A percentile compares a stretch with the other conserved stretches of the same genome.
Evolutionary conservation across 1,140 invertebrate genomes (phyloP).

Genomic region (Temnothorax longispinosus): DNA sequence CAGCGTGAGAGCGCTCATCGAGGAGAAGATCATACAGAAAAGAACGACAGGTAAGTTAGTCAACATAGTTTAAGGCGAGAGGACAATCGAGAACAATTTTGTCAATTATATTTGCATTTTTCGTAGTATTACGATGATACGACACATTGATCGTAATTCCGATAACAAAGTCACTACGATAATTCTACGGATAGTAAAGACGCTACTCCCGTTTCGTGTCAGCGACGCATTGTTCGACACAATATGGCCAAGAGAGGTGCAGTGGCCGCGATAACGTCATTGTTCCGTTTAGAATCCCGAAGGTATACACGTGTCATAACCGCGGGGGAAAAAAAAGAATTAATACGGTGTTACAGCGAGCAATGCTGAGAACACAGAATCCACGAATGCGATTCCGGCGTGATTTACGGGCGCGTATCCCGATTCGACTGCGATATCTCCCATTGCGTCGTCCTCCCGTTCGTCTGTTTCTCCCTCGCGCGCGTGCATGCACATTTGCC

Average conservation of each 20-base stretch:
- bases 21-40: slow-evolving; percentile 96
- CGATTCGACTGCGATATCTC: slow-evolving; percentile 60
- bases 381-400: slow-evolving; percentile 56
- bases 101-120: neutral
- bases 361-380: slow-evolving; percentile 68
- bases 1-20: slow-evolving; percentile 94
- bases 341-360: slow-evolving; percentile 61
- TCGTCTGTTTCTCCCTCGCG: slow-evolving; percentile 30
- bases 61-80: slow-evolving; percentile 28
- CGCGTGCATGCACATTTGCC: slow-evolving; percentile 60
- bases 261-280: slow-evolving; percentile 4
- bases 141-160: neutral
- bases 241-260: slow-evolving; percentile 10
- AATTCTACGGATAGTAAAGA: neutral
- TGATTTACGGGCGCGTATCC: slow-evolving; percentile 67
- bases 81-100: neutral
- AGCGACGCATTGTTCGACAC: neutral
- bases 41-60: slow-evolving; percentile 86
- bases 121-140: neutral
- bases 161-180: neutral
- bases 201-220: neutral
- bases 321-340: slow-evolving; percentile 51
- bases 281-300: slow-evolving; percentile 43
- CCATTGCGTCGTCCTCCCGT: neutral
- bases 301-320: slow-evolving; percentile 31